Base-by-base conservation (phyloP, 1,140 invertebrate species). In the Magallana ariakensis region DNA sequence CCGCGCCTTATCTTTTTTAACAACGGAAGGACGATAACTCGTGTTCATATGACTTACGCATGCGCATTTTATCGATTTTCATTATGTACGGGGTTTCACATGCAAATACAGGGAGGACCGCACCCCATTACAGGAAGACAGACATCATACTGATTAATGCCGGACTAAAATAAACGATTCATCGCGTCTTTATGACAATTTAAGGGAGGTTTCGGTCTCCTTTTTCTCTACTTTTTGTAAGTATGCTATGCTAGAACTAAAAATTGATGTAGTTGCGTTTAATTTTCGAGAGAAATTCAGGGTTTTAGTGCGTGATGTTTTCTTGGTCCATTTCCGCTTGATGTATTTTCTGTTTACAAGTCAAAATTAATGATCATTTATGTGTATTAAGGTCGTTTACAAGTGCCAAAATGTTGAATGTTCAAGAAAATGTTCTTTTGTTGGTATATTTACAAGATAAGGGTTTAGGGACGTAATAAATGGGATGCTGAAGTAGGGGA, bases 101-200 rank as follows among this genome's bases (percentile, higher is more conserved):
- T 89, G 85, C 83, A 70, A 80, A 88, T 81, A 86, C 86, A 90
- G 89, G 86, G 90, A 89, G 89, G 89, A 90, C 90, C 90, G 90
- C 90, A 91, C 90, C 90, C 90, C 87, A 85, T 62, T 85, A 85
- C 75, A 84, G 84, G 87, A 84, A 88, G 84, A 88, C 70, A 85
- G 80, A 85, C 58, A 88, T 82, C 54, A 75, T 54, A 83, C 66
- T 85, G 56, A 88, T 84, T 82, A 84, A 88, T 88, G 87, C 87
- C 87, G 87, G 87, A 80, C 80, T 80, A 85, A 88, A 83, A 81
- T 81, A 81, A 70, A 80, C 82, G 84, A 85, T 85, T 83, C 57
- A 66, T 70, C 62, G 80, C 62, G 84, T 70, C 87, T 88, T n/a
- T 81, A 88, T 88, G 87, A 85, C 84, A 46, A 82, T 85, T 81